Base-by-base conservation (phyloP, 2,797 vertebrate genomes). In the Pangasius sanitwongsei region DNA sequence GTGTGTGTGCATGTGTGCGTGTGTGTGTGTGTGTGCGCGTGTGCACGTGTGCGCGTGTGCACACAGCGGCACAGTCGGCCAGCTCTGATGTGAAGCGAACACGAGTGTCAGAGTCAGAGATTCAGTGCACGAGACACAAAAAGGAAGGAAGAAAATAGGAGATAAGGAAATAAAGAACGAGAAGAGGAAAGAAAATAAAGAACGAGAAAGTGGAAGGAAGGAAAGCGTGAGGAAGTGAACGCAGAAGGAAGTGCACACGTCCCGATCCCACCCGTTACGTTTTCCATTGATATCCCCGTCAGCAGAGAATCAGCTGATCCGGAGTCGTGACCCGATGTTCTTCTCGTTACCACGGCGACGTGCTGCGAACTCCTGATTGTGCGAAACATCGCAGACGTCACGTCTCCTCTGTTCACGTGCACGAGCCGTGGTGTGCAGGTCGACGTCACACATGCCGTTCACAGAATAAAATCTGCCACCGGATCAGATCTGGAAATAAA, bases 1-100 rank as follows among this genome's bases (percentile, higher is more conserved):
- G 48, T 88, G 89, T 55, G 75, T 53, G 44, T 28, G 70, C 9
- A 37, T 41, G 70, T 74, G 70, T 70, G 70, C 2, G 70, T 77
- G 41, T 48, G 74, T 50, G 75, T 78, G 75, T 31, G 75, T 31
- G 44, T 15, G 72, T 44, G 37, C 2, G 37, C 2, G 37, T 37
- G 74, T 13, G 69, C 6, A 7, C 59, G 74, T n/a, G 74, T 18
- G 28, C 1, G 72, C 28, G 44, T 77, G 74, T 13, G 70, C 7
- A 2, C 59, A 15, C 59, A 63, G 13, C 8, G 13, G 5, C 13
- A 53, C 28, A n/a, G 75, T 53, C 53, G 57, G 18, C 31, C 78
- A 81, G 78, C 78, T 37, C 50, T 20, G 53, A 55, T 34, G 50
- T 48, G 44, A 78, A 31, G 7, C 28, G 2, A 53, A 78, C 23